phyloP scores from a whole-genome alignment of 2,888 invertebrate species.

The Chamaedrilus cognettii region DNA sequence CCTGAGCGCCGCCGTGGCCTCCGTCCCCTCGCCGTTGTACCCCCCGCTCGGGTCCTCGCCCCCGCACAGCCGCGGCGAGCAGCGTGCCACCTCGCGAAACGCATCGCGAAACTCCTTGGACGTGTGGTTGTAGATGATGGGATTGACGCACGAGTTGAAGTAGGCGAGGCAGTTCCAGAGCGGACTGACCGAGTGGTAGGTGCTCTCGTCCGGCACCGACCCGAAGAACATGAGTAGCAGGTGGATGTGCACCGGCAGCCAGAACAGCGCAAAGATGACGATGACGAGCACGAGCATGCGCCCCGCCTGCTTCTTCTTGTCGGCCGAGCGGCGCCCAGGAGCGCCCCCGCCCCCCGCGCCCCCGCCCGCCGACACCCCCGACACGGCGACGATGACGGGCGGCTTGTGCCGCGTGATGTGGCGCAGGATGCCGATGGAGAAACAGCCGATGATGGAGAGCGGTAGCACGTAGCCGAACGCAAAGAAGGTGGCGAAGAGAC shows the following conservation, averaged over 20 bases:
- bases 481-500: slow-evolving; percentile 36
- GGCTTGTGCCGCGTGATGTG: slow-evolving; percentile 29
- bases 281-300: slow-evolving; percentile 39
- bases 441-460: slow-evolving; percentile 30
- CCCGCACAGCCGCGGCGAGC: too few relatives aligned
- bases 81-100: slow-evolving; percentile 10
- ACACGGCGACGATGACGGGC: neutral
- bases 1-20: neutral
- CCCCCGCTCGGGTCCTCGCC: too few relatives aligned
- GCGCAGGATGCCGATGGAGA: slow-evolving; percentile 34
- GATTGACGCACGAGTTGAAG: slow-evolving; percentile 41
- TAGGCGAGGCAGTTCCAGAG: slow-evolving; percentile 39
- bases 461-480: slow-evolving; percentile 39
- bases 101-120: slow-evolving; percentile 40
- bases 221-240: slow-evolving; percentile 37
- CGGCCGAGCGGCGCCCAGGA: slow-evolving; percentile 12
- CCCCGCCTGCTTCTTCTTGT: slow-evolving; percentile 33
- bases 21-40: neutral
- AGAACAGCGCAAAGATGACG: slow-evolving; percentile 39
- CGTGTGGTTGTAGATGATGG: slow-evolving; percentile 41
- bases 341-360: neutral
- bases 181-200: slow-evolving; percentile 32
- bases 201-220: slow-evolving; percentile 18
- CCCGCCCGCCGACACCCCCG: slow-evolving; percentile 1
- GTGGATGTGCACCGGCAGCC: slow-evolving; percentile 42